Conservation (phyloP, 2,113 vertebrate species). For the Beaufortia kweichowensis region DNA sequence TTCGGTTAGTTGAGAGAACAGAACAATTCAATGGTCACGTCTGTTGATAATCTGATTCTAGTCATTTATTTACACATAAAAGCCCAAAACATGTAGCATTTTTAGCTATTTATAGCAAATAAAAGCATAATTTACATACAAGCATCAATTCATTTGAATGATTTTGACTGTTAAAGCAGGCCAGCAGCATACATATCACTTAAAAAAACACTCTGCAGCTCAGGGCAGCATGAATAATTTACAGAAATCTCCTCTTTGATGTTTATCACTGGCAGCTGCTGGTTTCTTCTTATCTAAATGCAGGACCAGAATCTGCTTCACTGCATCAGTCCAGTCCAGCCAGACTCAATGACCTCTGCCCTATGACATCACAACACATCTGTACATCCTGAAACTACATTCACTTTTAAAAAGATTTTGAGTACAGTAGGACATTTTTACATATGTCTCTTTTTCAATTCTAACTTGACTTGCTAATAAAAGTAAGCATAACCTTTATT, state of each 20-base stretch:
- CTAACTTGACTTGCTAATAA: too few relatives aligned
- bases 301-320: slow-evolving; percentile 26
- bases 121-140: neutral
- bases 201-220: slow-evolving; percentile 24
- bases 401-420: too few relatives aligned
- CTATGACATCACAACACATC: slow-evolving; percentile 9
- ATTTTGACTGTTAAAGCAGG: slow-evolving; percentile 29
- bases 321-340: slow-evolving; percentile 33
- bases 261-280: slow-evolving; percentile 53
- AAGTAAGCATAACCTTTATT: too few relatives aligned
- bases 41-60: neutral
- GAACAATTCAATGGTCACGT: neutral
- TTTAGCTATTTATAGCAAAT: slow-evolving; percentile 4
- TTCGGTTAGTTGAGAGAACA: too few relatives aligned
- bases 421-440: too few relatives aligned
- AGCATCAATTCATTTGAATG: neutral
- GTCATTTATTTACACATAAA: neutral
- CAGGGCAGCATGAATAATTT: slow-evolving; percentile 55
- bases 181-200: neutral
- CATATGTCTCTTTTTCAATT: too few relatives aligned
- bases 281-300: slow-evolving; percentile 44
- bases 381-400: too few relatives aligned
- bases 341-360: slow-evolving; percentile 22
- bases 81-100: neutral
- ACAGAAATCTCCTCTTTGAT: slow-evolving; percentile 59